Conservation (phyloP, 1,140 invertebrate genomes). For the Archegozetes longisetosus region DNA sequence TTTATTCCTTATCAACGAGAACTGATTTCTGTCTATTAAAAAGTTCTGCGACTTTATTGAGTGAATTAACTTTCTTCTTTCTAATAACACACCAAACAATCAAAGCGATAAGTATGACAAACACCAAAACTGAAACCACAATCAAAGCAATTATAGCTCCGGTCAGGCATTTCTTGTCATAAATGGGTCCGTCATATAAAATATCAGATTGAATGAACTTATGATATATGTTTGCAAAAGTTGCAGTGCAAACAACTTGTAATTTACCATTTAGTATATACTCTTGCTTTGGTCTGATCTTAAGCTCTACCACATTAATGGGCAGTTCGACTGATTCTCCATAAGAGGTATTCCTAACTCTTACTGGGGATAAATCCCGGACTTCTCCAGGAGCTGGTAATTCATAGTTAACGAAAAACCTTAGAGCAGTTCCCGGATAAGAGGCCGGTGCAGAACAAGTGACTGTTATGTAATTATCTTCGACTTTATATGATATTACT, state of each 20-base stretch:
- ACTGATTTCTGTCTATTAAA: not conserved
- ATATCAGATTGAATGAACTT: not conserved
- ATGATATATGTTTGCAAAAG: not conserved
- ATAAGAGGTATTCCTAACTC: not conserved
- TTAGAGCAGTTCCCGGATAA: not conserved
- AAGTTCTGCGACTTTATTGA: not conserved
- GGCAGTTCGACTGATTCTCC: not conserved
- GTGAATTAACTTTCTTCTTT: not conserved
- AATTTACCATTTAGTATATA: not conserved
- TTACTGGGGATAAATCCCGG: not conserved
- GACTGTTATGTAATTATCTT: not conserved
- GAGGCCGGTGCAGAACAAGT: not conserved
- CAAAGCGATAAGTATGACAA: not conserved
- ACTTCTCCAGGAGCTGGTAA: not conserved
- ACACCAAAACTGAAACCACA: not conserved
- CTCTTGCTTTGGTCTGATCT: not conserved
- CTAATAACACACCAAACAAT: not conserved
- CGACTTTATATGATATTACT: not conserved
- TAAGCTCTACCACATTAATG: not conserved
- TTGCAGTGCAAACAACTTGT: not conserved
- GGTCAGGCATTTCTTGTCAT: not conserved
- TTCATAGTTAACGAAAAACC: not conserved
- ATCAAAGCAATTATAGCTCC: not conserved
- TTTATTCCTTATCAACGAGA: no score
- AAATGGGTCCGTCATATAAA: not conserved